These are phyloP conservation scores for Pica pica DNA, from an alignment of 2,113 vertebrate species.

Conservation along the genomic window DNA sequence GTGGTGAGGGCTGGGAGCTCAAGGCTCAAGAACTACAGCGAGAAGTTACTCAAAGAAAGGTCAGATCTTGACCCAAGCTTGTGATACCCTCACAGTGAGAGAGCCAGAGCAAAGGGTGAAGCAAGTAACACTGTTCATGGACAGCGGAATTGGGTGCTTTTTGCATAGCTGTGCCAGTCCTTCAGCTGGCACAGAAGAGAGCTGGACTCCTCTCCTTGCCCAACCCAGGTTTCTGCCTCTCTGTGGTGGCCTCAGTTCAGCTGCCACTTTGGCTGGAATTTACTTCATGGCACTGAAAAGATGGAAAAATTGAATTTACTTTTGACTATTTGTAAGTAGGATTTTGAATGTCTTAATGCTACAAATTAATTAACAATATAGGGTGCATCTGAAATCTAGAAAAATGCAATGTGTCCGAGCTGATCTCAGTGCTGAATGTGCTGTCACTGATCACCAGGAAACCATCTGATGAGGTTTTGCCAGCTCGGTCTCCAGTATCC, in stretches of 20 bases:
- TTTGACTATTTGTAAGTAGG: neutral
- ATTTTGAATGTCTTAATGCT: neutral
- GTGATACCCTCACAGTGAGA: neutral
- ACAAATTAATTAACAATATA: neutral
- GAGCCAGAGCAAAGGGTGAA: neutral
- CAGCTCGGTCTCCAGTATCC: neutral
- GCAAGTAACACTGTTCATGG: neutral
- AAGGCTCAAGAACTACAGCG: neutral
- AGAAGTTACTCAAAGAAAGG: neutral
- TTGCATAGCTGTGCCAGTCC: neutral
- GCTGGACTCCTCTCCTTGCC: neutral
- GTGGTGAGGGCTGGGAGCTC: neutral
- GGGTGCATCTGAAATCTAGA: neutral
- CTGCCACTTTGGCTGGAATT: neutral
- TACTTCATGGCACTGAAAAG: neutral
- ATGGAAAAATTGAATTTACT: neutral
- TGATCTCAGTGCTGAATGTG: neutral
- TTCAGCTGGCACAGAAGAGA: neutral
- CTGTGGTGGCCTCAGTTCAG: neutral
- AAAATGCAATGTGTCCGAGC: accelerated
- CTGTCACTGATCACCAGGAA: neutral
- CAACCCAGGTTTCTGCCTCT: neutral
- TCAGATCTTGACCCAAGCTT: neutral
- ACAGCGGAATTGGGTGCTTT: neutral
- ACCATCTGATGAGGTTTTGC: neutral